phyloP scores from a whole-genome alignment of 2,113 vertebrate species.

The Paracanthobrama guichenoti region DNA sequence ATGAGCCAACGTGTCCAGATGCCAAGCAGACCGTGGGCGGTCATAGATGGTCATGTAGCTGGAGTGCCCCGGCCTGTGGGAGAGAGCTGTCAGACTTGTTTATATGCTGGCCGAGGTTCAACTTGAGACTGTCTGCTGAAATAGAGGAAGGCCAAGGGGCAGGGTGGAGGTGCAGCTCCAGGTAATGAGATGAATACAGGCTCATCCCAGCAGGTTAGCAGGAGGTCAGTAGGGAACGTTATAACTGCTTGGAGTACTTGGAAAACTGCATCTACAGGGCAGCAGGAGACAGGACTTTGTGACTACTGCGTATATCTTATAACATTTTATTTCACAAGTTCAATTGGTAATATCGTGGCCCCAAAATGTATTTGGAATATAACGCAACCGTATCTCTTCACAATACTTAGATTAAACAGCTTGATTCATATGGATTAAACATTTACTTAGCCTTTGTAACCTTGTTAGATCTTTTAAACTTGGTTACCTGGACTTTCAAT shows the following conservation, averaged over 20 bases:
- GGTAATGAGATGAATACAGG: slow-evolving; percentile 44
- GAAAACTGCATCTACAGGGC: background rate
- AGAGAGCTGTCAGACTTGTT: slow-evolving; percentile 42
- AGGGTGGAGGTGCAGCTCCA: slow-evolving; percentile 36
- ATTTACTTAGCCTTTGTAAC: too few species aligned
- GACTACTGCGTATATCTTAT: background rate
- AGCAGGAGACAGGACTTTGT: background rate
- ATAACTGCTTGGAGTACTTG: slow-evolving; percentile 20
- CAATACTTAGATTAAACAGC: too few species aligned
- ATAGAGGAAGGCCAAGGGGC: slow-evolving; percentile 30
- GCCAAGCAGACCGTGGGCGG: background rate
- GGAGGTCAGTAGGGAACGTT: slow-evolving; percentile 34
- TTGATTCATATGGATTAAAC: too few species aligned
- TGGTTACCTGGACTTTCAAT: too few species aligned
- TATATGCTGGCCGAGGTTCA: slow-evolving; percentile 36
- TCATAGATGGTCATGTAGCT: background rate
- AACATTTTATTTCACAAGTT: background rate
- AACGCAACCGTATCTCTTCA: too few species aligned
- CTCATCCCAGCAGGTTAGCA: slow-evolving; percentile 45
- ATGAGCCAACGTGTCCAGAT: background rate
- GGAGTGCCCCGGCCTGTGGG: background rate
- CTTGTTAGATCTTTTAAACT: too few species aligned
- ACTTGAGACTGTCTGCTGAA: slow-evolving; percentile 37
- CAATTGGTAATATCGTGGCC: background rate
- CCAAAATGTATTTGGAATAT: background rate